Base-by-base conservation (phyloP, 2,113 vertebrate species). In the Silurus meridionalis region DNA sequence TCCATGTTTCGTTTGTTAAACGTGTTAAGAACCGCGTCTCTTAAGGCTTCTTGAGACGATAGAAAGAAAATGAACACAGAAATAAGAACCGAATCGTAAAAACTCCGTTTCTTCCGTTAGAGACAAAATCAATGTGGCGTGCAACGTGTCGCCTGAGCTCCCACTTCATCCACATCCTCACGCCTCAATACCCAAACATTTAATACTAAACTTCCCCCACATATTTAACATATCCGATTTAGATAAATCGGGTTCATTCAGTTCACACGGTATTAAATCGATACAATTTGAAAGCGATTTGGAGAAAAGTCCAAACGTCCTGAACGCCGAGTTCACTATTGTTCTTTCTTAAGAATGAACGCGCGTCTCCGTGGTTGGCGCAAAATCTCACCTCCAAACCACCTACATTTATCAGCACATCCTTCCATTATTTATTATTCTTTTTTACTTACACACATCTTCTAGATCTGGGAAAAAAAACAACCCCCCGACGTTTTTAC, bases 311-410 rank as follows among this genome's bases (percentile, higher is more conserved):
- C n/a, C 13, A 81, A 66, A 14, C 21, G 37, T 8, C 14, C 15
- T 50, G 64, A 52, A 48, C 17, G 69, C 71, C 57, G 61, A 67
- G 21, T 67, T 83, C 19, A 89, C 88, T 83, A 89, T 89, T 89
- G 88, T 89, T 89, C 88, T 85, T 83, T 23, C 28, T 64, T 6
- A 9, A 48, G 72, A 60, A 67, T 48, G 46, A 69, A 75, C 15
- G 77, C 74, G 80, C 63, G 63, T 63, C n/a, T 0, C 19, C 25
- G 13, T n/a, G 28, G 23, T 9, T 58, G 46, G 37, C 2, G 77
- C 15, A 61, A 37, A 37, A 60, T 21, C 37, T 17, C 72, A n/a
- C 8, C 25, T 60, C 77, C 14, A 79, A 78, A 9, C 23, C 52
- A 78, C 13, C 2, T 0, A 37, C 2, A 46, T 13, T 23, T 46